Base-by-base conservation (phyloP, 2,888 invertebrate genomes). In the Frankliniella intonsa region DNA sequence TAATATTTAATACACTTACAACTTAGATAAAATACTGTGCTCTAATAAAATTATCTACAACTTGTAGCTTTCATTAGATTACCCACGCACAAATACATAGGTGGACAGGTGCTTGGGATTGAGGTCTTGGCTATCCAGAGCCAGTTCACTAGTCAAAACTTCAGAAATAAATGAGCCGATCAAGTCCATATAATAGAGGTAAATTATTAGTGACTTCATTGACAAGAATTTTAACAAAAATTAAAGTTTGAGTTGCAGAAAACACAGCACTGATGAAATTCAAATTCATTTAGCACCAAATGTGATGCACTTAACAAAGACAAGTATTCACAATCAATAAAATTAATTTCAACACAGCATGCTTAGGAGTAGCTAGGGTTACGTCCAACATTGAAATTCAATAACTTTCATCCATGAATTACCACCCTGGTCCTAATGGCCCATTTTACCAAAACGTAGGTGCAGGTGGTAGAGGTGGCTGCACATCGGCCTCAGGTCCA, bases 1-100 rank as follows among this genome's bases (percentile, higher is more conserved):
- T 81, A 51, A 81, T 51, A 62, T 50, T 51, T 38, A 81, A 81
- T 62, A 50, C 50, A 27, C 50, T 80, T 80, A 76, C 12, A 22
- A 25, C 69, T 76, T 25, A 76, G 25, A 76, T 76, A 25, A 76
- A 76, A 76, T 76, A 76, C 69, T 76, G 69, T 25, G 22, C 12
- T 76, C 25, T 76, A 76, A 25, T 22, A 12, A 12, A 76, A 76
- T 25, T 12, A 76, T 25, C 69, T 76, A 22, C 22, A 76, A 22
- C 25, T 55, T 5, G 5, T 22, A 10, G 25, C 25, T 12, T 76
- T 22, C 69, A 76, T 3, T 76, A 76, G 25, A 11, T 25, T 76
- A 76, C 25, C 10, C 25, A 12, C 7, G 11, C 25, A 76, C 25
- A 12, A 25, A 22, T 11, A 11, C 22, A 10, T 69, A n/a, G 2